phyloP scores from a whole-genome alignment of 1,140 invertebrate genomes.

The Lordiphosa mommai region DNA sequence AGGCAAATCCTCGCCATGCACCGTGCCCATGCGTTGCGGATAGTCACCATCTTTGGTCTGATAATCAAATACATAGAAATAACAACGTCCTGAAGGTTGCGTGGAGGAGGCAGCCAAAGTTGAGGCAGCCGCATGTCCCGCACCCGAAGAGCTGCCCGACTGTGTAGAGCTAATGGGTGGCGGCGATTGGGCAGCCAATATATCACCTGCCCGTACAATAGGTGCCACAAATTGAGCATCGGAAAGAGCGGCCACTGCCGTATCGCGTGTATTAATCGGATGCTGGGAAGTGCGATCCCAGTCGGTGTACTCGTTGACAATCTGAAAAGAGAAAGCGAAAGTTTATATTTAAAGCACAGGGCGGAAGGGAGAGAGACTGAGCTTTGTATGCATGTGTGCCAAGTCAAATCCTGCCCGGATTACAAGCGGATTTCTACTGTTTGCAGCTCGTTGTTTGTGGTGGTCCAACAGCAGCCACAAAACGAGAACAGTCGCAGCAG shows the following conservation, averaged over 20 bases:
- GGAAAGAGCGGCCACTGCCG: conserved; percentile 93
- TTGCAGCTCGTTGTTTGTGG: conserved; percentile 52
- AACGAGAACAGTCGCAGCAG: conserved; percentile 5
- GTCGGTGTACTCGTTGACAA: conserved; percentile 98
- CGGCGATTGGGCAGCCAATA: conserved; percentile 83
- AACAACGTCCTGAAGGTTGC: conserved; percentile 85
- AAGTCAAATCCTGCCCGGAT: conserved; percentile 64
- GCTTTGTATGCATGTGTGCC: conserved; percentile 30
- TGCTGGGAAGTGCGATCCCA: conserved; percentile 96
- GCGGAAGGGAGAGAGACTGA: not conserved
- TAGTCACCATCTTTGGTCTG: conserved; percentile 95
- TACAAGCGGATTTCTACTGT: conserved; percentile 55
- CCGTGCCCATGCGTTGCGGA: conserved; percentile 91
- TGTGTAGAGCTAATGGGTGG: conserved; percentile 69
- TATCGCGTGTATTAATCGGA: conserved; percentile 94
- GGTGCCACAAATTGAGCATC: conserved; percentile 95
- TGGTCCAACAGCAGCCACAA: conserved; percentile 27
- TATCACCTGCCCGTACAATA: conserved; percentile 89
- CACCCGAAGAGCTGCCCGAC: conserved; percentile 40
- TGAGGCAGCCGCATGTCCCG: conserved; percentile 64
- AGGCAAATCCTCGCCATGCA: conserved; percentile 95
- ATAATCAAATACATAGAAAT: conserved; percentile 96
- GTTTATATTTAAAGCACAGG: conserved; percentile 5
- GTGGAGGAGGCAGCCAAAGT: conserved; percentile 48
- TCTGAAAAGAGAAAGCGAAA: conserved; percentile 55